A percentile compares a stretch with the other conserved stretches of the same genome.
Evolutionary conservation across 2,888 invertebrate species (phyloP).

Genomic region (Hetaerina titia): DNA sequence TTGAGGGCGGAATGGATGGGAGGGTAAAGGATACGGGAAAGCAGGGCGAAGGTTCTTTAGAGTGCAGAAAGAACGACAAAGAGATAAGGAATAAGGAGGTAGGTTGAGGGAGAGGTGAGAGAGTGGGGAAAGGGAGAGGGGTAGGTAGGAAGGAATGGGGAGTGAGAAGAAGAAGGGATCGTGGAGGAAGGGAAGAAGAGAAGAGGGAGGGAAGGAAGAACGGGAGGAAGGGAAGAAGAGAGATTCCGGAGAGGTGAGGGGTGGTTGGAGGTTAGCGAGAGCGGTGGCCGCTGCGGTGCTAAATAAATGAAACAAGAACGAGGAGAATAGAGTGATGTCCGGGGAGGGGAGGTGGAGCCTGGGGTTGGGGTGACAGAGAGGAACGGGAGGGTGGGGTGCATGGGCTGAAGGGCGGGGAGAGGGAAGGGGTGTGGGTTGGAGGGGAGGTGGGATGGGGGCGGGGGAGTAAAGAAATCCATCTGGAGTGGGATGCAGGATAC

Average conservation of each 20-base stretch:
- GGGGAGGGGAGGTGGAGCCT: neutral
- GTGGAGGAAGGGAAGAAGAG: neutral
- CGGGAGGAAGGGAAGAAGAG: neutral
- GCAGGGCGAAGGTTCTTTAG: neutral
- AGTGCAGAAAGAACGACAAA: neutral
- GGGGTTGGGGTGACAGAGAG: neutral
- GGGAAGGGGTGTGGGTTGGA: constrained; percentile 46
- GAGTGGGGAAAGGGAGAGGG: neutral
- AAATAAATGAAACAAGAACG: constrained; percentile 65
- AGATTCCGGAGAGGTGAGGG: constrained; percentile 3
- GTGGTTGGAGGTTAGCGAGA: constrained; percentile 14
- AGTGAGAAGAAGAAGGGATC: neutral
- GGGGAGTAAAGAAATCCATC: neutral
- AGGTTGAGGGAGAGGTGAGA: neutral
- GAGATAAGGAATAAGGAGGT: neutral
- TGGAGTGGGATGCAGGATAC: neutral
- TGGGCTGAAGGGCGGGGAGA: neutral
- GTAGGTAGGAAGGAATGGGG: neutral
- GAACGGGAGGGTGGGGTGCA: neutral
- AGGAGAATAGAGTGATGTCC: constrained; percentile 46
- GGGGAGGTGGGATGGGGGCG: neutral
- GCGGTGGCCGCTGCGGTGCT: constrained; percentile 42
- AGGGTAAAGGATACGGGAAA: neutral
- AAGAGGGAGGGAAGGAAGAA: neutral
- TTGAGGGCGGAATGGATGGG: neutral